Base-by-base conservation (phyloP, 2,888 invertebrate species). In the Cantharis flavilabris region DNA sequence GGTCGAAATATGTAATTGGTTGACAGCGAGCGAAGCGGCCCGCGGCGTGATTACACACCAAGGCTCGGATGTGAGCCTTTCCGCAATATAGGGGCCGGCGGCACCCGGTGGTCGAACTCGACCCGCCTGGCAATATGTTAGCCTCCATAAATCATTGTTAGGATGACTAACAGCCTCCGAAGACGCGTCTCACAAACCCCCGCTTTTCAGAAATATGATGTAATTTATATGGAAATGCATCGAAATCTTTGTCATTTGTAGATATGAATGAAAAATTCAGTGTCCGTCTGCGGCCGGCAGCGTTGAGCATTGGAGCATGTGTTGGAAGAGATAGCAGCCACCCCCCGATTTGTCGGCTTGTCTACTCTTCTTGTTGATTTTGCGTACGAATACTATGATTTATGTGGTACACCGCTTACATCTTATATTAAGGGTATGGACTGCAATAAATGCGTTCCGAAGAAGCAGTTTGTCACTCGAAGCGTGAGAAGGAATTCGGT, bases 151-250 rank as follows among this genome's bases (percentile, higher is more conserved):
- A 89, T 89, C 89, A 89, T 89, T 87, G 89, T 89, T 89, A 88
- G 89, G 87, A 89, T 89, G 89, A 89, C 89, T 89, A 89, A 89
- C 88, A 88, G 88, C 88, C 87, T 86, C 85, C 85, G 84, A 87
- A 87, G 87, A 86, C 87, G 86, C 86, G 85, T 83, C 84, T 84
- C 82, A 83, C 83, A 82, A 85, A 85, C 84, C 84, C 86, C 86
- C 86, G 82, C 82, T 76, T 81, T 82, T 85, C 87, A 88, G 88
- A 89, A 89, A 89, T 89, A 89, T 89, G 88, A 89, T 88, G 89
- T 89, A 88, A 89, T 89, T 89, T 89, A 89, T 89, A 89, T 89
- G 89, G 89, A 89, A 89, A 89, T 89, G 87, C 88, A 87, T 86
- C 87, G 87, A 86, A 88, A 88, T 88, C 88, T 87, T 86, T 88